Conservation (phyloP, 2,888 invertebrate genomes). For the Cryptocephalus primarius region DNA sequence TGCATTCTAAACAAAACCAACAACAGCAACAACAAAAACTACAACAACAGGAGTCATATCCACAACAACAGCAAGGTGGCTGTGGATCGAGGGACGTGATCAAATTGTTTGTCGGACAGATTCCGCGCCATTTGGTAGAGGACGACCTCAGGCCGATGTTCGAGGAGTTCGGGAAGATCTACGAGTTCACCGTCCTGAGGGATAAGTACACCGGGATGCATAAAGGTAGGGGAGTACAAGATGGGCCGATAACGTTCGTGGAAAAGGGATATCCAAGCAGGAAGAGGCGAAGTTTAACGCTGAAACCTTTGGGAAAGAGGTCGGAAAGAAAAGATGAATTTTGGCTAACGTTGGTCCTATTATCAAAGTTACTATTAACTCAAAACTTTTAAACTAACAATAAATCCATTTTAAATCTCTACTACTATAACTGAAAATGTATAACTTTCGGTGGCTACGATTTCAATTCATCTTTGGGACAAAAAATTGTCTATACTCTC, state of each 20-base stretch:
- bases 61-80: slow-evolving; percentile 7
- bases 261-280: neutral
- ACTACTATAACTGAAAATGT: too few species aligned
- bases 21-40: neutral
- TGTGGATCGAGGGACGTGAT: slow-evolving; percentile 43
- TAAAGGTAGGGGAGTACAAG: slow-evolving; percentile 53
- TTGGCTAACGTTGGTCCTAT: too few species aligned
- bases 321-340: neutral
- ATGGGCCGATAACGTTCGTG: too few species aligned
- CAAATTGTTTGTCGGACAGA: slow-evolving; percentile 88
- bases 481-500: too few species aligned
- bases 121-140: slow-evolving; percentile 81
- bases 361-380: too few species aligned
- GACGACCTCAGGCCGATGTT: slow-evolving; percentile 81
- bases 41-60: slow-evolving; percentile 3
- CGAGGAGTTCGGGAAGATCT: slow-evolving; percentile 87
- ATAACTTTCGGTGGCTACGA: too few species aligned
- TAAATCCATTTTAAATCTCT: too few species aligned
- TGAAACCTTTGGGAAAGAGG: neutral
- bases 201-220: slow-evolving; percentile 93
- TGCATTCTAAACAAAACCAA: slow-evolving; percentile 14
- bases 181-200: slow-evolving; percentile 88
- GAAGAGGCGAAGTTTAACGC: neutral
- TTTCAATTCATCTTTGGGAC: too few species aligned
- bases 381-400: too few species aligned